phyloP scores from a whole-genome alignment of 2,797 vertebrate genomes.

The Gambelia wislizenii region DNA sequence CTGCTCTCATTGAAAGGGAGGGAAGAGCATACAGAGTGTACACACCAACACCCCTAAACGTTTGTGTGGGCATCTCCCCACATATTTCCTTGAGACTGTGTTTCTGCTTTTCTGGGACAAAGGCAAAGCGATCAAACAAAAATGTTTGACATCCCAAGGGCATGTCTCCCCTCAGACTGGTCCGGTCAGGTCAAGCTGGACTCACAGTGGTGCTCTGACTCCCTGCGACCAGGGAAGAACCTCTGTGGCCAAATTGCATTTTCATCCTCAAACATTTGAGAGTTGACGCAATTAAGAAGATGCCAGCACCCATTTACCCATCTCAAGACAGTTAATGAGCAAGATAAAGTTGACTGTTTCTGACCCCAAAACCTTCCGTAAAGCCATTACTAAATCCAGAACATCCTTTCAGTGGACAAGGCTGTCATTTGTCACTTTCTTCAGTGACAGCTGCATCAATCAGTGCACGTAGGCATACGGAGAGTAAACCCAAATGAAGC shows the following conservation, averaged over 20 bases:
- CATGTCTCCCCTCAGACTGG: neutral
- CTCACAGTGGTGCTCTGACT: neutral
- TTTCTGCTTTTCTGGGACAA: neutral
- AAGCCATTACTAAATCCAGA: neutral
- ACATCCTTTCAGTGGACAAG: neutral
- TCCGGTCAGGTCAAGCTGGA: neutral
- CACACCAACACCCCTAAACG: no score
- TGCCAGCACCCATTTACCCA: neutral
- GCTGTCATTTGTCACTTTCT: neutral
- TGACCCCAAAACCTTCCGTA: neutral
- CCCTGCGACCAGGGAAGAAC: neutral
- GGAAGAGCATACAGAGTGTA: no score
- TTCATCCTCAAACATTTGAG: neutral
- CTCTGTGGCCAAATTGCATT: neutral
- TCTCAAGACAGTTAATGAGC: neutral
- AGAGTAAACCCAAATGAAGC: no score
- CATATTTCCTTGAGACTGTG: no score
- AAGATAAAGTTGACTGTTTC: neutral
- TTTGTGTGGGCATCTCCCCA: no score
- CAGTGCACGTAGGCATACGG: neutral
- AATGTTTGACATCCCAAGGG: neutral
- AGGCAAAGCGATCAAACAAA: neutral
- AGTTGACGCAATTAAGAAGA: no score
- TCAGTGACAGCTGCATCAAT: neutral
- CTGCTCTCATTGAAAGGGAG: no score